A percentile compares a stretch with the other conserved stretches of the same genome.
Evolutionary conservation across 2,888 invertebrate genomes (phyloP).

Genomic region (Tethea ocularis): DNA sequence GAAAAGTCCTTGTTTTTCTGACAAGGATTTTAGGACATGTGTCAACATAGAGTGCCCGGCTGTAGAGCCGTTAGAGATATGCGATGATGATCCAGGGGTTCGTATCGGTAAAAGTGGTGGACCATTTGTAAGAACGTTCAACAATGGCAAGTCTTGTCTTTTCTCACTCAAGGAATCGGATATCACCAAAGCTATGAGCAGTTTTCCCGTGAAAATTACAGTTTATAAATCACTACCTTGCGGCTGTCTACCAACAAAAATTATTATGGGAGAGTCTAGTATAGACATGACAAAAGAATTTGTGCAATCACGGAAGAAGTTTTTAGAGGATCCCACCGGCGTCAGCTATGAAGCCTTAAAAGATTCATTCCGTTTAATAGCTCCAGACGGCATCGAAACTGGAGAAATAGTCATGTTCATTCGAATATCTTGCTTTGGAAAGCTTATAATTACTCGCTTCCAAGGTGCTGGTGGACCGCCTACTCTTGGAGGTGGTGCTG

Average conservation of each 20-base stretch:
- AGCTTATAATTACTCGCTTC: slow-evolving; percentile 86
- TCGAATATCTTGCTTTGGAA: slow-evolving; percentile 87
- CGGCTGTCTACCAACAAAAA: slow-evolving; percentile 85
- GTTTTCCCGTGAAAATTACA: slow-evolving; percentile 82
- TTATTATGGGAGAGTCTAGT: slow-evolving; percentile 82
- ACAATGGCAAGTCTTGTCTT: slow-evolving; percentile 87
- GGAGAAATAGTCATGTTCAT: slow-evolving; percentile 85
- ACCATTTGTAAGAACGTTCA: slow-evolving; percentile 76
- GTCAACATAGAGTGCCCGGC: slow-evolving; percentile 84
- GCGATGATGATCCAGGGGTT: slow-evolving; percentile 82
- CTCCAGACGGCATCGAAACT: slow-evolving; percentile 74
- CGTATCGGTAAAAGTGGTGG: slow-evolving; percentile 65
- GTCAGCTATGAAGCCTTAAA: slow-evolving; percentile 84
- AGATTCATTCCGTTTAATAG: slow-evolving; percentile 83
- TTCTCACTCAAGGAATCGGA: slow-evolving; percentile 84
- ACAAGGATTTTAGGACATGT: slow-evolving; percentile 82
- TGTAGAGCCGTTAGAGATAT: slow-evolving; percentile 84
- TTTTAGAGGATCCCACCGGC: slow-evolving; percentile 70
- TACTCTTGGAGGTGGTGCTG: slow-evolving; percentile 40
- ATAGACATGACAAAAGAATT: slow-evolving; percentile 86
- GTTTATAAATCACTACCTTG: slow-evolving; percentile 85
- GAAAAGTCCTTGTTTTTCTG: slow-evolving; percentile 72
- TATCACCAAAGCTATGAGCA: slow-evolving; percentile 76
- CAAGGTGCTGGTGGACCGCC: slow-evolving; percentile 72
- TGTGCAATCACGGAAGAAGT: slow-evolving; percentile 79